These are phyloP conservation scores for Rhinolophus ferrumequinum DNA, from an alignment of 2,113 vertebrate species.

Conservation along the genomic window DNA sequence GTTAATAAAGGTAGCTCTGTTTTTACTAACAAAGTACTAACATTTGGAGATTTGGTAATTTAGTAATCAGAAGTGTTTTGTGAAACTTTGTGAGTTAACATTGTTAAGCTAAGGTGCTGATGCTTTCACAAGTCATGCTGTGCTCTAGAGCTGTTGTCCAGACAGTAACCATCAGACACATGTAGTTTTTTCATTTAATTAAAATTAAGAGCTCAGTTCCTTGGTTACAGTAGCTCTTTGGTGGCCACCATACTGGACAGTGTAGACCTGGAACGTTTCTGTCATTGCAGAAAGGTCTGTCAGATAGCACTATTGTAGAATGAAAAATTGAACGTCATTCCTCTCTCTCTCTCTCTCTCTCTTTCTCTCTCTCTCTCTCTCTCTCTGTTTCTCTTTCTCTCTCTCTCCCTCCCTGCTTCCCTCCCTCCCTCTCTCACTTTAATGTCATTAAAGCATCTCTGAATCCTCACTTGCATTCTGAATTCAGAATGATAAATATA, in stretches of 20 bases:
- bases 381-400: too few species aligned
- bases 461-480: not conserved
- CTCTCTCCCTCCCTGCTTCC: accelerated
- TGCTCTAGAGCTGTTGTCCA: not conserved
- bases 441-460: not conserved
- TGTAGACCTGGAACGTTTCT: not conserved
- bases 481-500: not conserved
- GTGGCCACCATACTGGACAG: not conserved
- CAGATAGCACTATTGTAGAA: not conserved
- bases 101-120: not conserved
- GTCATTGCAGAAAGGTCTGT: not conserved
- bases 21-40: not conserved
- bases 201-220: not conserved
- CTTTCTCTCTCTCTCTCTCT: too few species aligned
- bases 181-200: not conserved
- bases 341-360: too few species aligned
- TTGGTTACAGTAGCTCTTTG: not conserved
- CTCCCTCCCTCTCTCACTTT: not conserved
- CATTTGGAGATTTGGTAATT: not conserved
- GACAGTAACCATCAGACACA: accelerated
- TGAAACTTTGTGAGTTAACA: not conserved
- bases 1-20: not conserved
- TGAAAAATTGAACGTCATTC: not conserved
- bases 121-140: not conserved
- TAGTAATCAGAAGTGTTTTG: not conserved